phyloP scores from a whole-genome alignment of 2,113 vertebrate genomes.

The Neoarius graeffei region DNA sequence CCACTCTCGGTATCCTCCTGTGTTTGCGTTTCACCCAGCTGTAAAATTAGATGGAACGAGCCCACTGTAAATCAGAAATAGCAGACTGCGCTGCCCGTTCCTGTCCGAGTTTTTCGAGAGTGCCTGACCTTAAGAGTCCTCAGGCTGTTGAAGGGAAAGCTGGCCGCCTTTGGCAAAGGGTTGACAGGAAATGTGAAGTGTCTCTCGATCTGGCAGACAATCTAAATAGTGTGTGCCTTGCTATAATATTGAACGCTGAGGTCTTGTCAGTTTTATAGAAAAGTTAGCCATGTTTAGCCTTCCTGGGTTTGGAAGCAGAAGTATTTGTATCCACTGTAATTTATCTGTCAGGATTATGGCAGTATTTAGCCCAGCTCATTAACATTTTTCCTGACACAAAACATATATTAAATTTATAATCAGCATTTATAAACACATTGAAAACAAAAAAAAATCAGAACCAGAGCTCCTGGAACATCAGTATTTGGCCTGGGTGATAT shows the following conservation, averaged over 20 bases:
- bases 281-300: background rate
- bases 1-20: slow-evolving; percentile 65
- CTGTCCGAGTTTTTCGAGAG: slow-evolving; percentile 28
- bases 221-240: slow-evolving; percentile 34
- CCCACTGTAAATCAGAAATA: slow-evolving; percentile 72
- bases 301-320: background rate
- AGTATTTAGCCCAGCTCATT: background rate
- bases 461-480: background rate
- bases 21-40: slow-evolving; percentile 66
- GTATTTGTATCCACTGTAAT: background rate
- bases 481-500: background rate
- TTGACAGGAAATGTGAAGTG: slow-evolving; percentile 26
- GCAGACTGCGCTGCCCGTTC: slow-evolving; percentile 45
- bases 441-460: background rate
- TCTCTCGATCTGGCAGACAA: slow-evolving; percentile 28
- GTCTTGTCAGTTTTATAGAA: slow-evolving; percentile 15
- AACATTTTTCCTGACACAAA: background rate
- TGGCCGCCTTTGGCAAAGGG: slow-evolving; percentile 12
- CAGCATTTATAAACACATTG: background rate
- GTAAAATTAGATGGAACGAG: slow-evolving; percentile 73
- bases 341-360: background rate
- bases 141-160: slow-evolving; percentile 28
- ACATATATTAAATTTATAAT: background rate
- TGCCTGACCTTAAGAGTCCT: slow-evolving; percentile 48
- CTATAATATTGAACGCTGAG: background rate